These are phyloP conservation scores for Albula glossodonta DNA, from an alignment of 2,113 vertebrate species.

Conservation along the genomic window DNA sequence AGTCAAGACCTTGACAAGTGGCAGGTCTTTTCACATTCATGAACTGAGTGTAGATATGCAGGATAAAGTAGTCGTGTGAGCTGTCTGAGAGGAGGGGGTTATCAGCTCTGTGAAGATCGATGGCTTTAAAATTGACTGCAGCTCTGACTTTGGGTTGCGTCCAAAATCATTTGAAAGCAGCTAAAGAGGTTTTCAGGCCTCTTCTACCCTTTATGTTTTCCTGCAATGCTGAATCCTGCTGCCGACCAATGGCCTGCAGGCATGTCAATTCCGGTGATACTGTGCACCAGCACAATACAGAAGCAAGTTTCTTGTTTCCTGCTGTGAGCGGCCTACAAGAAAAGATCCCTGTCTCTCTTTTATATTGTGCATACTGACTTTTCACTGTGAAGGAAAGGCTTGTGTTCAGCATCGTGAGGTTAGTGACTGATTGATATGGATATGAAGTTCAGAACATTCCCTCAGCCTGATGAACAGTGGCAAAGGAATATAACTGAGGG, in stretches of 20 bases:
- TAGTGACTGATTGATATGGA: constrained; percentile 42
- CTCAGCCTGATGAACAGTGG: constrained; percentile 20
- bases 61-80: constrained; percentile 29
- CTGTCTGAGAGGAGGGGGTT: neutral
- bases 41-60: constrained; percentile 40
- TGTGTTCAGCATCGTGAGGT: constrained; percentile 44
- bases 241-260: neutral
- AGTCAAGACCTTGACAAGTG: constrained; percentile 33
- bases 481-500: constrained; percentile 16
- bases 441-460: constrained; percentile 50
- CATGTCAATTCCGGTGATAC: neutral
- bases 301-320: neutral
- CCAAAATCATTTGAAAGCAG: constrained; percentile 22
- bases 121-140: constrained; percentile 21
- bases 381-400: constrained; percentile 44
- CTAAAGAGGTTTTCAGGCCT: neutral
- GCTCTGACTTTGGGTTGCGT: constrained; percentile 23
- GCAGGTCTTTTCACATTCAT: constrained; percentile 53
- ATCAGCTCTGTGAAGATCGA: constrained; percentile 13
- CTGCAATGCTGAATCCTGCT: neutral
- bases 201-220: constrained; percentile 7
- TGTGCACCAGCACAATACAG: neutral
- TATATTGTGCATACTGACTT: constrained; percentile 34
- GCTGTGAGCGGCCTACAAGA: neutral
- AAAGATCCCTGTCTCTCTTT: neutral